These are phyloP conservation scores for Murina feae DNA, from an alignment of 2,113 vertebrate genomes.

Conservation along the genomic window DNA sequence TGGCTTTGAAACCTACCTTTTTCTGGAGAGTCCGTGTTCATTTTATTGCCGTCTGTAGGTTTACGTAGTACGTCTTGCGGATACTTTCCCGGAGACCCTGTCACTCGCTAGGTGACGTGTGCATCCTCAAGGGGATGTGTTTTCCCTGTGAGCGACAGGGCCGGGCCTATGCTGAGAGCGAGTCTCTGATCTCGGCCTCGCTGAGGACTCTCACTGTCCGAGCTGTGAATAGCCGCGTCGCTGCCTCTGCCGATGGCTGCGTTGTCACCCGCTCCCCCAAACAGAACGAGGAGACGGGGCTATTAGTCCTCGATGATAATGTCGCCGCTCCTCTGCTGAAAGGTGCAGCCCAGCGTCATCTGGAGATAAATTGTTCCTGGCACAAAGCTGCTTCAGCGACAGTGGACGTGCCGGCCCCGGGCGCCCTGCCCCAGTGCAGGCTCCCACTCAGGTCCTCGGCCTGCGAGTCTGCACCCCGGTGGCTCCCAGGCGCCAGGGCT, in stretches of 20 bases:
- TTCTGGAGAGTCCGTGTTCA: neutral
- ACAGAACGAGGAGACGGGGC: neutral
- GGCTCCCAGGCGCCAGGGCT: too few relatives aligned
- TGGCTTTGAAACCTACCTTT: constrained; percentile 8
- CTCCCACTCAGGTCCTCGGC: neutral
- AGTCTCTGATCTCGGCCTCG: neutral
- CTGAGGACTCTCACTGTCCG: neutral
- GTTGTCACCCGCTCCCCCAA: neutral
- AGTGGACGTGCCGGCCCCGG: too few relatives aligned
- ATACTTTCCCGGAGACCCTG: neutral
- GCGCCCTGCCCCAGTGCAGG: neutral
- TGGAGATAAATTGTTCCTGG: neutral
- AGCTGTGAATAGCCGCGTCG: neutral
- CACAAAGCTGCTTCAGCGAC: neutral
- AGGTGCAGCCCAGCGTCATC: neutral
- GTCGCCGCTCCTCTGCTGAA: neutral
- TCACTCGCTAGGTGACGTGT: neutral
- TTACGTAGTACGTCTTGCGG: neutral
- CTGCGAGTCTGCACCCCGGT: neutral
- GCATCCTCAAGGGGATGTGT: neutral
- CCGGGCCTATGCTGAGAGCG: neutral
- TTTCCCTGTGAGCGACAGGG: neutral
- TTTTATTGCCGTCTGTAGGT: neutral
- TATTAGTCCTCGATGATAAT: neutral
- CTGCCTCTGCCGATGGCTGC: neutral